Base-by-base conservation (phyloP, 2,113 vertebrate species). In the Aldabrachelys gigantea region DNA sequence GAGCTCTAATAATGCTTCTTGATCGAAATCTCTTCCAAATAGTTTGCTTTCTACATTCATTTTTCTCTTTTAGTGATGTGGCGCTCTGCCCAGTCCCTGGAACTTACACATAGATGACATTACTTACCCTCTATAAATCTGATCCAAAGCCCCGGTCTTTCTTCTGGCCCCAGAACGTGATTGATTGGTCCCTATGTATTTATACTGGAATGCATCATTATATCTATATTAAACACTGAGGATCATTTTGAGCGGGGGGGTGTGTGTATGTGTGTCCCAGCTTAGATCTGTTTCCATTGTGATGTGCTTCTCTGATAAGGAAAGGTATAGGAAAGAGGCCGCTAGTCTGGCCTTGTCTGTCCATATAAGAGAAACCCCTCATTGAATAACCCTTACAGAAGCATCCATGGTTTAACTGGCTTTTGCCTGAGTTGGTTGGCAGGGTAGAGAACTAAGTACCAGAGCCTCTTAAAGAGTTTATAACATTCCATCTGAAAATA, bases 101-200 rank as follows among this genome's bases (percentile, higher is more conserved):
- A 72, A 72, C 35, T n/a, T 10, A 17, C 35, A 19, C n/a, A 5
- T 21, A 17, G 35, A 69, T 69, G 7, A n/a, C 84, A 75, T 93
- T 85, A 90, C 59, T 87, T 57, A 81, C n/a, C 50, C 5, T 84
- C 87, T 44, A 12, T 21, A 21, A 10, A 22, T 44, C 81, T 89
- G 89, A 94, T 94, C 92, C 81, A 88, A 38, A 87, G 88, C 88
- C 93, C 75, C 79, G 57, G 21, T 83, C 81, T 49, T 93, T 52
- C 53, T 65, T 16, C 31, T 91, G 85, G 47, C 53, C 92, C 81
- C 57, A 86, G 24, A 21, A 38, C 47, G 24, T 50, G 75, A 62
- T 79, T 52, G 35, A 54, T 25, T 41, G 41, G 12, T 41, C 41
- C 11, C 41, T 76, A 38, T 44, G 21, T 47, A 44, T 47, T 44